Evolutionary conservation across 2,797 vertebrate genomes (phyloP), one percentile per base, ranked within the genome.

Genomic region (Clarias pachynema): DNA sequence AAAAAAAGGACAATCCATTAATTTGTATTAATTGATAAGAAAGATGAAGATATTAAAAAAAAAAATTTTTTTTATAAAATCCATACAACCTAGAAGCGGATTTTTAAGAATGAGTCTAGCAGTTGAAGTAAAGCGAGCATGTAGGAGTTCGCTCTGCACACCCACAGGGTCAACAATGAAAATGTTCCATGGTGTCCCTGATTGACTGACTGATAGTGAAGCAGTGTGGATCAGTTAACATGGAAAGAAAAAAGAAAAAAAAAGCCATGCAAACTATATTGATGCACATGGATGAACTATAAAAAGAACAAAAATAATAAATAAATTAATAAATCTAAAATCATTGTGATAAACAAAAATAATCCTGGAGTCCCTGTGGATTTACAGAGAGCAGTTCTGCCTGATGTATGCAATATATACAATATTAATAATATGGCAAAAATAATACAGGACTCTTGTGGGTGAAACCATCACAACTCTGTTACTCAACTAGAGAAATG

Each of bases 391-490:
- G 26, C 20, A 7, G 24, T 24, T 37, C 10, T 3, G 56, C 22
- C 5, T 20, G 44, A 74, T 59, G 40, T 44, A 44, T 44, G 40
- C 1, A 44, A 44, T 44, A 44, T 44, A 44, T 10, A 44, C 44
- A 10, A 44, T 44, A 9, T 44, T 44, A 44, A 44, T 1, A 31
- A 29, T 29, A 49, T 7, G 29, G 16, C 40, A 53, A 37, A 37
- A 65, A 40, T 6, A 59, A 77, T 26, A 68, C 69, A 31, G 56
- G 53, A 22, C 37, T 1, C 65, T 60, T 86, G 73, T 83, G 81
- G 66, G 57, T 79, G 81, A 86, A 86, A 86, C 81, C 22, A 70
- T 49, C 84, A 24, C 59, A 40, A 59, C 79, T 37, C 2, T 2
- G 7, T 83, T 70, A 83, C 73, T 83, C 85, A 83, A 53, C 34